Evolutionary conservation across 1,140 invertebrate genomes (phyloP).

Genomic region (Vanessa tameamea): DNA sequence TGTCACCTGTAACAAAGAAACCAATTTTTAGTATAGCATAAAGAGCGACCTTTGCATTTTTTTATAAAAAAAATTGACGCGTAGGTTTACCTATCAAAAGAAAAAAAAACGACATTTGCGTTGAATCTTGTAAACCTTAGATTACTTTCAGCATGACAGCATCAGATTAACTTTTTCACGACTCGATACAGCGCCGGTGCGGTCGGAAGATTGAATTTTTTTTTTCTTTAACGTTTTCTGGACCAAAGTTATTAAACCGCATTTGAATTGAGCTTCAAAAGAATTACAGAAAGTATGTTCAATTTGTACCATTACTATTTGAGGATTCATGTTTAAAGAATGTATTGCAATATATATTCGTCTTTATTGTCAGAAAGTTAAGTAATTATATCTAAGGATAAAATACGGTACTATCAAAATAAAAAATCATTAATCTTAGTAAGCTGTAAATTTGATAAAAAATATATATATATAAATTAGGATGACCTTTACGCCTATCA

Average conservation of each 20-base stretch:
- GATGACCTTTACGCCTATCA: too few relatives aligned
- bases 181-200: not conserved
- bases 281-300: too few relatives aligned
- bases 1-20: conserved; percentile 60
- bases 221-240: not conserved
- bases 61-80: conserved; percentile 25
- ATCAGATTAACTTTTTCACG: conserved; percentile 5
- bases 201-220: not conserved
- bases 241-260: not conserved
- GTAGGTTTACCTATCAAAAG: conserved; percentile 17
- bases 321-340: too few relatives aligned
- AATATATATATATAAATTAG: too few relatives aligned
- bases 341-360: too few relatives aligned
- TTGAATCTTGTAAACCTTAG: conserved; percentile 18
- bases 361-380: too few relatives aligned
- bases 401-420: too few relatives aligned
- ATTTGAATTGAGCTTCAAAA: too few relatives aligned
- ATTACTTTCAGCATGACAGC: conserved; percentile 9
- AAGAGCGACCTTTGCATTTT: conserved; percentile 37
- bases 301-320: too few relatives aligned
- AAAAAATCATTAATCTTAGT: too few relatives aligned
- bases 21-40: conserved; percentile 41
- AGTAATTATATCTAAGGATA: too few relatives aligned
- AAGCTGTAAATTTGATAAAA: too few relatives aligned
- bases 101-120: conserved; percentile 18